These are phyloP conservation scores for Leptopilina clavipes DNA, from an alignment of 1,140 invertebrate species.

Conservation along the genomic window DNA sequence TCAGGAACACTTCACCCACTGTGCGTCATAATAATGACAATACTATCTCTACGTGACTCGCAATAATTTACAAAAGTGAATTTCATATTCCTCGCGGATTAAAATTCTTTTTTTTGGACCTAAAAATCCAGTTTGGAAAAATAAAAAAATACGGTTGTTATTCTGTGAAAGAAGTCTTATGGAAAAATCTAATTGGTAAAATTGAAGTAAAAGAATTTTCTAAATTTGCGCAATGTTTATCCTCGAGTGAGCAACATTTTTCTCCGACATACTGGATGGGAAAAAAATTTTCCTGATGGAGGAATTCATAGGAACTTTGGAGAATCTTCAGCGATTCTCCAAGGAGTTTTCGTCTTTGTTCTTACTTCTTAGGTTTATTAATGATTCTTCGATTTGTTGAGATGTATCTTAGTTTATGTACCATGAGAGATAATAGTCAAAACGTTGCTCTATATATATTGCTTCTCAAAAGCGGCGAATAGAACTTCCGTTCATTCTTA, in stretches of 20 bases:
- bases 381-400: background rate
- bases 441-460: constrained; percentile 42
- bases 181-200: too few relatives aligned
- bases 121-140: background rate
- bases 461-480: constrained; percentile 47
- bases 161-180: too few relatives aligned
- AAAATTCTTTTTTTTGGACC: constrained; percentile 11
- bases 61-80: constrained; percentile 49
- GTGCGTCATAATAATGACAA: constrained; percentile 53
- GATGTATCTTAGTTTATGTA: constrained; percentile 48
- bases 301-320: background rate
- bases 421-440: constrained; percentile 47
- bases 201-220: too few relatives aligned
- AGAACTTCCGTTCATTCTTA: constrained; percentile 54
- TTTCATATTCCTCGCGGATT: constrained; percentile 34
- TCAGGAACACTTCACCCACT: constrained; percentile 44
- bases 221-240: background rate
- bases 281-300: background rate
- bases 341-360: constrained; percentile 16
- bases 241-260: background rate
- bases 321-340: background rate
- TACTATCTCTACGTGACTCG: constrained; percentile 55
- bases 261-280: background rate
- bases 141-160: too few relatives aligned
- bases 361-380: background rate